Conservation (phyloP, 2,113 vertebrate genomes). For the Oncorhynchus tshawytscha region DNA sequence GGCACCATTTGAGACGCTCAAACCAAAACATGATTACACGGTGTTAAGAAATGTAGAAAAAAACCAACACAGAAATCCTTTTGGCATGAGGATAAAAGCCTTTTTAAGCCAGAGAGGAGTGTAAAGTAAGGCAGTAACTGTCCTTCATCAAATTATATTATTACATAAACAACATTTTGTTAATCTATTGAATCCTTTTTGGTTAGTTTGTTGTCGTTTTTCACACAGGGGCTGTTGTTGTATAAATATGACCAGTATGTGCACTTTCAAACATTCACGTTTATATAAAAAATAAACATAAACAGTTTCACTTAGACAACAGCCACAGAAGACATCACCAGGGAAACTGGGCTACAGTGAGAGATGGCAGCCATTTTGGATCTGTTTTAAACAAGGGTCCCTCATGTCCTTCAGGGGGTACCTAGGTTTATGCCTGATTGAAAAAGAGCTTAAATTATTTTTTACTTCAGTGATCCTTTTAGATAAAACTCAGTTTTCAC, state of each 20-base stretch:
- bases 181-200: constrained; percentile 14
- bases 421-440: background rate
- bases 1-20: too few relatives aligned
- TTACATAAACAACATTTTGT: background rate
- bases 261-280: constrained; percentile 44
- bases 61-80: constrained; percentile 12
- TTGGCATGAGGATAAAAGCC: constrained; percentile 54
- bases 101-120: constrained; percentile 48
- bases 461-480: too few relatives aligned
- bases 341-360: constrained; percentile 17
- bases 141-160: constrained; percentile 21
- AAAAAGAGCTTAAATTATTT: background rate
- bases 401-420: background rate
- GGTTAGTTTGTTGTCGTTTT: background rate
- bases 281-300: too few relatives aligned
- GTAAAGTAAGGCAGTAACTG: constrained; percentile 59
- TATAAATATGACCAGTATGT: constrained; percentile 30
- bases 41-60: constrained; percentile 26
- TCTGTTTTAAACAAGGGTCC: background rate
- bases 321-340: constrained; percentile 33
- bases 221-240: background rate
- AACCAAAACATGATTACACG: constrained; percentile 32
- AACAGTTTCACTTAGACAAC: constrained; percentile 9
- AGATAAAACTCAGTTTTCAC: too few relatives aligned
- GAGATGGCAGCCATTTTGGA: constrained; percentile 20